These are phyloP conservation scores for Heliconius congener DNA, from an alignment of 1,140 invertebrate genomes.

Conservation along the genomic window DNA sequence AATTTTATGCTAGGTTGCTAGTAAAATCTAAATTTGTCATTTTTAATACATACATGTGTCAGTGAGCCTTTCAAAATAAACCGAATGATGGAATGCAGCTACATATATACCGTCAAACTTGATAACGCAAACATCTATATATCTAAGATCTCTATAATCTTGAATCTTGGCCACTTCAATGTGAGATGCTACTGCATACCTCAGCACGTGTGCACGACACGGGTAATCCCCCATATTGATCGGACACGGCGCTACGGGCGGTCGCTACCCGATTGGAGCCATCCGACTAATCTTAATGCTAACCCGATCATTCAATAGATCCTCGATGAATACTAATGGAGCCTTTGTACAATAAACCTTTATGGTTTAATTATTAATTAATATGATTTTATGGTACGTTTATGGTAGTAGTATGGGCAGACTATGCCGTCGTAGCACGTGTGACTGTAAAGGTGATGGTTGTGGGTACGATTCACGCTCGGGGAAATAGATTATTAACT, in stretches of 20 bases:
- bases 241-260: not conserved
- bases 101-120: too few relatives aligned
- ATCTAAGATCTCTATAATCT: not conserved
- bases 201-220: conserved; percentile 1
- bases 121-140: not conserved
- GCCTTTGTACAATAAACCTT: not conserved
- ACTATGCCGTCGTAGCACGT: too few relatives aligned
- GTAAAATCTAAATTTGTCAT: too few relatives aligned
- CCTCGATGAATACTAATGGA: conserved; percentile 11
- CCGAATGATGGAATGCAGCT: too few relatives aligned
- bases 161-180: not conserved
- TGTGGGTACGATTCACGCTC: too few relatives aligned
- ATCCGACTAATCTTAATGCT: conserved; percentile 16
- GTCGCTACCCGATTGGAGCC: not conserved
- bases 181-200: not conserved
- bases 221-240: conserved; percentile 9
- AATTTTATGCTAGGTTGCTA: too few relatives aligned
- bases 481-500: too few relatives aligned
- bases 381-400: not conserved
- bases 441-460: too few relatives aligned
- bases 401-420: not conserved
- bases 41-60: too few relatives aligned
- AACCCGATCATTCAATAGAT: conserved; percentile 10
- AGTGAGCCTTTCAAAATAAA: too few relatives aligned
- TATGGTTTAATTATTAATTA: not conserved